phyloP scores from a whole-genome alignment of 2,888 invertebrate species.

The Leptura quadrifasciata region DNA sequence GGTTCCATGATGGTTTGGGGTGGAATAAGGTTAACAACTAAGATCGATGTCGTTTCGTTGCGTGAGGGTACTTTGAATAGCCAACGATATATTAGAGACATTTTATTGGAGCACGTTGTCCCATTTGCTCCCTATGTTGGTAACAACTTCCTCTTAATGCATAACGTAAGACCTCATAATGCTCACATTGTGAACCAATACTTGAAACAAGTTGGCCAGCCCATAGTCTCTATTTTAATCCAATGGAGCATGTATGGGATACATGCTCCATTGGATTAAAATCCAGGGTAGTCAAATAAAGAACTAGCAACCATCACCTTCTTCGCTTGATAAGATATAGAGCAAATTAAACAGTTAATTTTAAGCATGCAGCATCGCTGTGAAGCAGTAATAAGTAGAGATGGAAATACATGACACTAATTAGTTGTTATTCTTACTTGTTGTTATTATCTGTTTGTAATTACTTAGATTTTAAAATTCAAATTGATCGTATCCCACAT shows the following conservation, averaged over 20 bases:
- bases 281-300: too few species aligned
- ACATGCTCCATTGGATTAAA: too few species aligned
- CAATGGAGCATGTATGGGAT: too few species aligned
- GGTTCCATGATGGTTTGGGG: too few species aligned
- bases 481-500: neutral
- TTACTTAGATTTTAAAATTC: neutral
- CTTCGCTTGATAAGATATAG: neutral
- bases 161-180: neutral
- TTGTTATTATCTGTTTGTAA: neutral
- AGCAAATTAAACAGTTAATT: neutral
- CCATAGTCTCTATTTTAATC: neutral
- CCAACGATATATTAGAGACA: too few species aligned
- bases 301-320: neutral
- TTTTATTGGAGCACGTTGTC: neutral
- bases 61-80: too few species aligned
- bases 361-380: neutral
- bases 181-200: too few species aligned
- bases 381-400: neutral
- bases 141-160: neutral
- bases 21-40: too few species aligned
- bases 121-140: neutral
- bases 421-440: neutral
- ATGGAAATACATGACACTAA: neutral
- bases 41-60: too few species aligned
- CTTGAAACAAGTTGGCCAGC: too few species aligned